phyloP scores from a whole-genome alignment of 2,113 vertebrate species.

The Ancistrus triradiatus region DNA sequence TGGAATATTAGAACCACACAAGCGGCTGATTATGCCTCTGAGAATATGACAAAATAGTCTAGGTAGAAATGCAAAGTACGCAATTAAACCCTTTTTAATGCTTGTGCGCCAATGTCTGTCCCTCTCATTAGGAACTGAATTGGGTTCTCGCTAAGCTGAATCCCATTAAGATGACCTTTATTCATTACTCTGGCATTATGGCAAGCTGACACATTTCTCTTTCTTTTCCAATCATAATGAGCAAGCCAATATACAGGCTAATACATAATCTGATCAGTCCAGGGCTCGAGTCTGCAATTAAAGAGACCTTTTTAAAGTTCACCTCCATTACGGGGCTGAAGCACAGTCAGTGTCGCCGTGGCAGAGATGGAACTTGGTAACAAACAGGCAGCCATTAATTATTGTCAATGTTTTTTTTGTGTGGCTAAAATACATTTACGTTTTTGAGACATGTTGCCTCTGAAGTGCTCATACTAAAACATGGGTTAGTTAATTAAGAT shows the following conservation, averaged over 20 bases:
- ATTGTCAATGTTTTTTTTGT: constrained; percentile 60
- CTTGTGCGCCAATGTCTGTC: constrained; percentile 49
- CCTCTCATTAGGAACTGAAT: constrained; percentile 61
- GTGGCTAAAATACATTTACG: constrained; percentile 46
- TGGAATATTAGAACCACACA: constrained; percentile 37
- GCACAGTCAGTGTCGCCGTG: constrained; percentile 68
- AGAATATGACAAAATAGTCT: constrained; percentile 6
- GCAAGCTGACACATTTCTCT: constrained; percentile 65
- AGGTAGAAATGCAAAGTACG: constrained; percentile 23
- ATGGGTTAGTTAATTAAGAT: constrained; percentile 81
- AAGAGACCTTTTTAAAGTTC: constrained; percentile 72
- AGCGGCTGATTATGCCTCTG: constrained; percentile 12
- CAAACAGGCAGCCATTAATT: constrained; percentile 63
- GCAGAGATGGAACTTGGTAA: constrained; percentile 67
- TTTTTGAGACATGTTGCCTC: constrained; percentile 71
- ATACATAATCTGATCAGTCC: constrained; percentile 68
- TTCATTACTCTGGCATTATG: constrained; percentile 55
- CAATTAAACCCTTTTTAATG: constrained; percentile 44
- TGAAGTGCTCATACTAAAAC: constrained; percentile 77
- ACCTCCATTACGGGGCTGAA: constrained; percentile 68
- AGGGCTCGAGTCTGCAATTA: constrained; percentile 66
- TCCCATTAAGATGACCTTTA: constrained; percentile 72
- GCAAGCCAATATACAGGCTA: constrained; percentile 63
- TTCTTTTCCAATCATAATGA: constrained; percentile 67
- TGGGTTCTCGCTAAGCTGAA: constrained; percentile 51